Base-by-base conservation (phyloP, 1,140 invertebrate species). In the Pantala flavescens region DNA sequence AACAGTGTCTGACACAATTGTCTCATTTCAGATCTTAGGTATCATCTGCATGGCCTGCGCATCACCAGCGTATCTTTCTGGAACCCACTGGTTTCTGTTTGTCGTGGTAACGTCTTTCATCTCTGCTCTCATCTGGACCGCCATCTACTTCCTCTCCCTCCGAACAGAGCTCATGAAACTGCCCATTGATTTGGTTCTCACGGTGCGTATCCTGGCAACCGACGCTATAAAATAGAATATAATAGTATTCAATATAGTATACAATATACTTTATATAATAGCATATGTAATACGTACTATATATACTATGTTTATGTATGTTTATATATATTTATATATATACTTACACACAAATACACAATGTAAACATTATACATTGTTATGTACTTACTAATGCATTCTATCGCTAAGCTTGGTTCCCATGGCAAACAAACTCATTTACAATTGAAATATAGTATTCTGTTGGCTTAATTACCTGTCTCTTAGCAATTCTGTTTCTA, bases 21-120 rank as follows among this genome's bases (percentile, higher is more conserved):
- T 36, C 9, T 36, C 2, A 36, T 36, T 63, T 63, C 49, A 63
- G 49, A 16, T 90, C n/a, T 79, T 94, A 71, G 93, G 91, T 70
- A 92, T 95, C 72, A 86, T 95, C 77, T 93, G 91, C 78, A 92
- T 93, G 89, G 86, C 88, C 5, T 86, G 88, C 70, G 90, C 88
- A 0, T 89, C 91, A 0, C 90, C 91, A 0, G 87, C 88, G 0
- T 79, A 81, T 24, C 79, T 84, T 16, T 78, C 82, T 21, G 89
- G 87, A 71, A 90, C 90, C 0, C 87, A 90, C 77, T 95, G 91
- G 87, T 96, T 94, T 82, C 86, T 94, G 28, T 94, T 94, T 79
- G 92, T 93, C 19, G 90, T 88, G 2, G 90, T 91, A 43, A 88
- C 88, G 28, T 87, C 89, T 72, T 95, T 95, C 83, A 93, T 95